Percentiles rank a stretch among this genome's conserved stretches.
phyloP scores from a whole-genome alignment of 2,888 invertebrate species.

The Aphodius sticticus region DNA sequence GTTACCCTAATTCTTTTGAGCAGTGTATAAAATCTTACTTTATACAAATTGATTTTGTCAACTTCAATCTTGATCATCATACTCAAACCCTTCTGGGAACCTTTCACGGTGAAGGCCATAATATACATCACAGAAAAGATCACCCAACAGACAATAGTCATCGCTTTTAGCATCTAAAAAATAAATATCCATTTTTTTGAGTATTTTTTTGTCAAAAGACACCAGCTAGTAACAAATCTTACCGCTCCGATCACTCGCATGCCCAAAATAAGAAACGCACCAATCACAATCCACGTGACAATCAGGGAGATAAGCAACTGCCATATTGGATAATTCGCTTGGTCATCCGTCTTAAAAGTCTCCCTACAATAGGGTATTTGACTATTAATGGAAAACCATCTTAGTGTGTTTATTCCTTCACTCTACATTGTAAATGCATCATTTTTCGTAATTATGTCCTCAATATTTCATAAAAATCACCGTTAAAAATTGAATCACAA shows the following conservation, averaged over 20 bases:
- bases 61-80: conserved; percentile 35
- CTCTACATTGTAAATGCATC: too few species aligned
- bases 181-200: background rate
- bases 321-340: conserved; percentile 38
- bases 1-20: too few species aligned
- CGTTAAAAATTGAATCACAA: too few species aligned
- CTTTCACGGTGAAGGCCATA: conserved; percentile 38
- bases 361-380: too few species aligned
- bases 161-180: conserved; percentile 37
- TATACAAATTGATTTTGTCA: conserved; percentile 29
- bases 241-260: conserved; percentile 41
- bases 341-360: conserved; percentile 30
- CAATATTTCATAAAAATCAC: too few species aligned
- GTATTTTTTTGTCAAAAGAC: conserved; percentile 10
- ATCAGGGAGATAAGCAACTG: conserved; percentile 39
- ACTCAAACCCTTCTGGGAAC: conserved; percentile 33
- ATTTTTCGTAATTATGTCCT: too few species aligned
- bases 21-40: too few species aligned
- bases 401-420: too few species aligned
- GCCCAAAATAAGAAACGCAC: conserved; percentile 36
- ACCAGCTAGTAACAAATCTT: conserved; percentile 18
- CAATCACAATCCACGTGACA: conserved; percentile 41
- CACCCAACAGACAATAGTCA: conserved; percentile 34
- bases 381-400: too few species aligned
- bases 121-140: conserved; percentile 36